Percentiles rank a stretch among this genome's conserved stretches.
These are phyloP conservation scores for Galaxias olidus DNA, from an alignment of 2,797 vertebrate genomes.

Conservation along the genomic window DNA sequence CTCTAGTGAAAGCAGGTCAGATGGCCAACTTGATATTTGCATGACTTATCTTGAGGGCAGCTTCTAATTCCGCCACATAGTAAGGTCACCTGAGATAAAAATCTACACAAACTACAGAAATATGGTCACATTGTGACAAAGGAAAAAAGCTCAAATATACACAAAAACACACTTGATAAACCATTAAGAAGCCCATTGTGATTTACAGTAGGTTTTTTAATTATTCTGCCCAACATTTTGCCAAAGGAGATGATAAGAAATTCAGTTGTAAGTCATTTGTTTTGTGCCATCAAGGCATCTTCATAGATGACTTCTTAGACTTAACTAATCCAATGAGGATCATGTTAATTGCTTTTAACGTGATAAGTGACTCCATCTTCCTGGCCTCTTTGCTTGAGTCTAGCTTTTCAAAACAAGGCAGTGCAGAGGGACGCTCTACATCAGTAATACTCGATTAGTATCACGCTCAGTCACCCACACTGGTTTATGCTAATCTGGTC, in stretches of 20 bases:
- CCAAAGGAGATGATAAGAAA: no score
- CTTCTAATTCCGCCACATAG: slow-evolving; percentile 4
- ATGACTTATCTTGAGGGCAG: slow-evolving; percentile 32
- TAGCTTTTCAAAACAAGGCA: slow-evolving; percentile 8
- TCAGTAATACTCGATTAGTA: slow-evolving; percentile 25
- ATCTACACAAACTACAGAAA: no score
- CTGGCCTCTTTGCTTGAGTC: slow-evolving; percentile 4
- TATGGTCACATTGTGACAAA: no score
- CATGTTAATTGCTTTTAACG: not conserved
- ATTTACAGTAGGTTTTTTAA: no score
- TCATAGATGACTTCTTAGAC: not conserved
- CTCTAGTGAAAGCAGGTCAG: slow-evolving; percentile 25
- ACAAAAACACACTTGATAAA: no score
- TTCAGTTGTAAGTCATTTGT: not conserved
- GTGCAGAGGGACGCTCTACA: slow-evolving; percentile 12
- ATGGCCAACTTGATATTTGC: slow-evolving; percentile 43
- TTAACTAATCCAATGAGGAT: not conserved
- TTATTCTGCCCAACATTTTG: no score
- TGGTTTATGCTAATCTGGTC: slow-evolving; percentile 44
- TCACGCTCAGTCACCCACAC: slow-evolving; percentile 24
- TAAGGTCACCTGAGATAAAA: no score
- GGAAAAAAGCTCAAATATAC: no score
- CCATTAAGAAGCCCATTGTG: no score
- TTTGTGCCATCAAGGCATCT: not conserved
- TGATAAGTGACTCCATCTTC: not conserved